These are phyloP conservation scores for Desmodus rotundus DNA, from an alignment of 2,113 vertebrate genomes.

Conservation along the genomic window DNA sequence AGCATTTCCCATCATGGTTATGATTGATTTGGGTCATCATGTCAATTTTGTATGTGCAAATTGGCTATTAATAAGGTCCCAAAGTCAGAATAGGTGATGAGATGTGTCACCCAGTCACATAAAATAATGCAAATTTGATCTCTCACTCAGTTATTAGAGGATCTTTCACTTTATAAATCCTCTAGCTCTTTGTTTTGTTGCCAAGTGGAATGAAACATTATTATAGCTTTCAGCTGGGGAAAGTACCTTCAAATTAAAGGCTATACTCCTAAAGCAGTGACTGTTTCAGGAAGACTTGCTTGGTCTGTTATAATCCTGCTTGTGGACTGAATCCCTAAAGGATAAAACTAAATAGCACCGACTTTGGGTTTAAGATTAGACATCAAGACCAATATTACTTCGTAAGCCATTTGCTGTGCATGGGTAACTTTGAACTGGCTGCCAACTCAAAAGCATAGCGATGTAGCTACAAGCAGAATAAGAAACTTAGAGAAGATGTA, in stretches of 20 bases:
- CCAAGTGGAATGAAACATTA: constrained; percentile 53
- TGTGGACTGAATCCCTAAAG: constrained; percentile 21
- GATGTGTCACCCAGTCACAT: constrained; percentile 28
- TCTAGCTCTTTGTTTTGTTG: constrained; percentile 57
- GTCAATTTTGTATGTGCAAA: constrained; percentile 42
- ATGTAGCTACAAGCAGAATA: constrained; percentile 21
- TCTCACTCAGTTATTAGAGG: constrained; percentile 46
- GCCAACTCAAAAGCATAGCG: neutral
- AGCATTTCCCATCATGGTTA: constrained; percentile 27
- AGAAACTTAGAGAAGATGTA: neutral
- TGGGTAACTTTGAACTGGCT: constrained; percentile 1
- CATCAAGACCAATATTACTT: constrained; percentile 4
- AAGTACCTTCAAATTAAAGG: constrained; percentile 58
- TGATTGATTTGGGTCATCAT: constrained; percentile 57
- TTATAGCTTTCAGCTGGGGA: constrained; percentile 25
- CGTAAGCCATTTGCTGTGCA: constrained; percentile 6
- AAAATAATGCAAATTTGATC: constrained; percentile 60
- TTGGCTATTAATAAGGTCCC: constrained; percentile 37
- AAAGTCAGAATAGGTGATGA: constrained; percentile 51
- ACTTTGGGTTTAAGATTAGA: constrained; percentile 57
- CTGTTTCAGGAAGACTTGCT: constrained; percentile 28
- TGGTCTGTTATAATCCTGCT: constrained; percentile 7
- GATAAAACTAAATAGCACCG: constrained; percentile 31
- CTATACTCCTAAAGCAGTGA: constrained; percentile 16
- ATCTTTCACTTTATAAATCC: constrained; percentile 57